Evolutionary conservation across 2,888 invertebrate species (phyloP).

Genomic region (Sesia bembeciformis): DNA sequence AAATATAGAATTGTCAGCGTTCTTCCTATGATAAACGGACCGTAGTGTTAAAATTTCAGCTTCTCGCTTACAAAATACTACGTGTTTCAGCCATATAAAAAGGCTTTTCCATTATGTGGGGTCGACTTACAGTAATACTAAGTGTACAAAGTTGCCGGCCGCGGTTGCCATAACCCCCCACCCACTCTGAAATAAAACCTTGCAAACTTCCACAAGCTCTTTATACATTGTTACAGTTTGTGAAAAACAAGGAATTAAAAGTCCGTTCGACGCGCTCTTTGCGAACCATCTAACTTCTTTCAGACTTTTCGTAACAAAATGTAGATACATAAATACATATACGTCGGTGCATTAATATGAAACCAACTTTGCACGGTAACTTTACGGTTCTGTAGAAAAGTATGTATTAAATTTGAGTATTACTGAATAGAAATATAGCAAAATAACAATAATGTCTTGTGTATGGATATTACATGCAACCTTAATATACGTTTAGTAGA

Average conservation of each 20-base stretch:
- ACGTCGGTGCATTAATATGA: too few relatives aligned
- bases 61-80: conserved; percentile 23
- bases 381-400: too few relatives aligned
- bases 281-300: conserved; percentile 10
- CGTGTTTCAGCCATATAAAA: conserved; percentile 36
- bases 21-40: too few relatives aligned
- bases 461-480: too few relatives aligned
- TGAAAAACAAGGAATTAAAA: conserved; percentile 21
- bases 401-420: too few relatives aligned
- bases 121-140: conserved; percentile 42
- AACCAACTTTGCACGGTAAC: too few relatives aligned
- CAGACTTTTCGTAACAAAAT: conserved; percentile 7
- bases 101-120: conserved; percentile 45
- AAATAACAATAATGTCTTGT: too few relatives aligned
- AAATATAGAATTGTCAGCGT: too few relatives aligned
- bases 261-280: conserved; percentile 18
- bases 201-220: conserved; percentile 34
- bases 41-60: background rate
- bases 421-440: too few relatives aligned
- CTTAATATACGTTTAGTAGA: too few relatives aligned
- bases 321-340: background rate
- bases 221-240: conserved; percentile 39
- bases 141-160: conserved; percentile 44
- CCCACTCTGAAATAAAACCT: conserved; percentile 39
- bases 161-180: conserved; percentile 30